These are phyloP conservation scores for Rhagoletis zephyria DNA, from an alignment of 1,140 invertebrate genomes.

Conservation along the genomic window DNA sequence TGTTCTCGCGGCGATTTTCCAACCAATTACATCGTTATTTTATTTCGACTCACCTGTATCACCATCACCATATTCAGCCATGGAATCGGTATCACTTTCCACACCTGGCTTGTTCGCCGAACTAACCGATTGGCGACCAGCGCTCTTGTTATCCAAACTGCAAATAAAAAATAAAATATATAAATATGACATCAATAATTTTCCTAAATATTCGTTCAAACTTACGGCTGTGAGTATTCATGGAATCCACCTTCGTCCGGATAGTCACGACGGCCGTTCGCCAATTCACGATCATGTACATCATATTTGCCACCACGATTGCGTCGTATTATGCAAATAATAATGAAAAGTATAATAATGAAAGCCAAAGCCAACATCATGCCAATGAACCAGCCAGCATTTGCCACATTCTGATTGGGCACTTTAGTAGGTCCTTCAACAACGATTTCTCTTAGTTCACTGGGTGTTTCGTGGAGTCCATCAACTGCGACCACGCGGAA, in stretches of 20 bases:
- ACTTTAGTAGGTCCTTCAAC: conserved; percentile 81
- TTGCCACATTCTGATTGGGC: conserved; percentile 84
- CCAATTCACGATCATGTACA: conserved; percentile 94
- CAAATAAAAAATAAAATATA: background rate
- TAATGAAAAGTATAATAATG: conserved; percentile 90
- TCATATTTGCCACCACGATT: conserved; percentile 96
- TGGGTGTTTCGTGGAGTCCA: conserved; percentile 83
- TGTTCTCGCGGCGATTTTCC: background rate
- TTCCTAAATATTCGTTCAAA: conserved; percentile 58
- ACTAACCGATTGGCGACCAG: conserved; percentile 82
- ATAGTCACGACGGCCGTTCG: conserved; percentile 91
- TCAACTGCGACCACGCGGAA: conserved; percentile 93
- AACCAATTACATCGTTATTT: background rate
- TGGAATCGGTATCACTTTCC: conserved; percentile 96
- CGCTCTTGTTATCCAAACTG: conserved; percentile 84
- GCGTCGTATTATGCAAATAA: conserved; percentile 93
- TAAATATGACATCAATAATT: background rate
- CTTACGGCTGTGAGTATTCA: conserved; percentile 94
- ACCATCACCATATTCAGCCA: conserved; percentile 98
- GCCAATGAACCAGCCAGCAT: conserved; percentile 95
- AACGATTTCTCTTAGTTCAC: conserved; percentile 82
- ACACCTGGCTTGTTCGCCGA: conserved; percentile 83
- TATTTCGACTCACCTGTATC: conserved; percentile 85
- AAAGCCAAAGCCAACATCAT: conserved; percentile 96
- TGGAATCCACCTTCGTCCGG: conserved; percentile 92